Evolutionary conservation across 2,113 vertebrate species (phyloP).

Genomic region (Columbina picui): DNA sequence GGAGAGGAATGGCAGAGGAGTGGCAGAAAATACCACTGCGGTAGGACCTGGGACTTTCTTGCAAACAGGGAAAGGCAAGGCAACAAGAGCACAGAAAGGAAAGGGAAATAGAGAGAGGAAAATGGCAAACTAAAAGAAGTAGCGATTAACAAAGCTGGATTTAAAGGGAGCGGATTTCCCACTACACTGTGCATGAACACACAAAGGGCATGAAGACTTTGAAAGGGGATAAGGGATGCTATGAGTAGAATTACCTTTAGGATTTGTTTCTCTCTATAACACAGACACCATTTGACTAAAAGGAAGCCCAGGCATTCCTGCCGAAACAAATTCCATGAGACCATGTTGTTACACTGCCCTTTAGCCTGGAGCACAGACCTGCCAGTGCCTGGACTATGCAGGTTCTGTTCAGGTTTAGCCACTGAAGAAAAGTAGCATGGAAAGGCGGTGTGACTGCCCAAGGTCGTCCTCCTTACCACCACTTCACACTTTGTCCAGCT

Average conservation of each 20-base stretch:
- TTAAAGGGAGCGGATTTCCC: background rate
- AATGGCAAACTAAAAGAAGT: background rate
- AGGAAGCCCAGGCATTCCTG: background rate
- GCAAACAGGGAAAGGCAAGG: background rate
- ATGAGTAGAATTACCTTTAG: background rate
- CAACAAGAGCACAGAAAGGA: background rate
- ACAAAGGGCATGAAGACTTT: background rate
- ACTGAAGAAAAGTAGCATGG: background rate
- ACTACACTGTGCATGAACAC: background rate
- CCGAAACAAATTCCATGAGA: background rate
- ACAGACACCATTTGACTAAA: background rate
- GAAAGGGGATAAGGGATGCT: background rate
- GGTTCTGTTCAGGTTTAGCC: background rate
- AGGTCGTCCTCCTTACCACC: background rate
- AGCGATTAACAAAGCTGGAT: background rate
- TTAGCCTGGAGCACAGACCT: background rate
- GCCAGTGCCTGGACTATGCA: background rate
- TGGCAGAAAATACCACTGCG: background rate
- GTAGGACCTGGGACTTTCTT: background rate
- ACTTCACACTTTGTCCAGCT: too few species aligned
- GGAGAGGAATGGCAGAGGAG: background rate
- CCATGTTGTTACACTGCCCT: background rate
- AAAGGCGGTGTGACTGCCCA: background rate
- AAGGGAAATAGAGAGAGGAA: background rate
- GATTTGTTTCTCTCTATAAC: background rate